Base-by-base conservation (phyloP, 2,888 invertebrate species). In the Lymantria dispar region DNA sequence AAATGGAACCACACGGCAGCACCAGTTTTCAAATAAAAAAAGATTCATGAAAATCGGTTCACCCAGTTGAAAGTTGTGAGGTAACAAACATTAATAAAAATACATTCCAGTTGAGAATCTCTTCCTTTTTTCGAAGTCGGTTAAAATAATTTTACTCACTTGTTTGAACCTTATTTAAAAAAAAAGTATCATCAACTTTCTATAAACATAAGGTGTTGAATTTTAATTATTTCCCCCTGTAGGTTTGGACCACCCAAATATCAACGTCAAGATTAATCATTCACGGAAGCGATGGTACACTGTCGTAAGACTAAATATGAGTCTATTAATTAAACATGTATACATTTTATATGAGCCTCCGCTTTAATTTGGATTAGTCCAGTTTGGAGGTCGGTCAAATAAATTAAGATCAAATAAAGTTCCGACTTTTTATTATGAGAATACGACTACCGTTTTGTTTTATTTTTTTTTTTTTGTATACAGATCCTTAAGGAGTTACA, bases 201-300 rank as follows among this genome's bases (percentile, higher is more conserved):
- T 39, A 11, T 49, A 43, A 50, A 52, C 47, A 67, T 33, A 33
- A 33, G 33, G 22, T 33, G 8, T 33, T 5, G 33, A 33, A 8
- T 22, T 22, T 33, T 10, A 33, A 33, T 33, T 33, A 10, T 33
- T 33, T 33, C 8, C 33, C 56, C 56, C 43, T 46, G 44, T 13
- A 53, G 58, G 37, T 45, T 38, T 8, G 43, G 52, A 60, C 69
- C 66, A 68, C 66, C 66, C 68, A 68, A 49, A 44, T 50, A 51
- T 64, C 53, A 52, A 41, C 52, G 38, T 43, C 13, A 13, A 38
- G 44, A 60, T 67, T 62, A 67, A 68, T 67, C 62, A 68, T 68
- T 41, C 33, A 46, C 58, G 45, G 65, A 50, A 66, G 62, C 62
- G n/a, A 44, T 48, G 48, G 54, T 55, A 41, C 42, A 30, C 44